Evolutionary conservation across 2,797 vertebrate genomes (phyloP).

Genomic region (Myotis pilosus): DNA sequence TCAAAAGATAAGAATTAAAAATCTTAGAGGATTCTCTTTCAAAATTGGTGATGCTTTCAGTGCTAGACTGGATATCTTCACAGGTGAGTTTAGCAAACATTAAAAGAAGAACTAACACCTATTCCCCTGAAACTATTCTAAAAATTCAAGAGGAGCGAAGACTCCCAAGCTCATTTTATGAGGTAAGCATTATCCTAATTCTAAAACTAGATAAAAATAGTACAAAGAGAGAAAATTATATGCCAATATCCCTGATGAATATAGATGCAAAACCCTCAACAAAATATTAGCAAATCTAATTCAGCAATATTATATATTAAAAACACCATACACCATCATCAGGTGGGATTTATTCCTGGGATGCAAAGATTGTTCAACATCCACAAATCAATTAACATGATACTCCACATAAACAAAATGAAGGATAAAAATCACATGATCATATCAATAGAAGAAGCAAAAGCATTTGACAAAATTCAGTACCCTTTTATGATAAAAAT

Average conservation of each 20-base stretch:
- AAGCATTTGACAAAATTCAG: not conserved
- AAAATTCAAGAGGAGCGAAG: not conserved
- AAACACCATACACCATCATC: not conserved
- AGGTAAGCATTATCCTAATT: not conserved
- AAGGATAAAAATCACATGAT: not conserved
- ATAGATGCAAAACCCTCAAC: not conserved
- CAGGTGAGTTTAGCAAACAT: not conserved
- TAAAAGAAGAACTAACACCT: not conserved
- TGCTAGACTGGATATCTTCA: not conserved
- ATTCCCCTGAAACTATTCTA: not conserved
- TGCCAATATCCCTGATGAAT: not conserved
- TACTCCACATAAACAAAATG: not conserved
- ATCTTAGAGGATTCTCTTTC: not conserved
- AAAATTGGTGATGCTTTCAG: conserved; percentile 56
- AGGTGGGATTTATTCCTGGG: not conserved
- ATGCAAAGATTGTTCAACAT: not conserved
- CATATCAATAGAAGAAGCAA: not conserved
- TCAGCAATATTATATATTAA: not conserved
- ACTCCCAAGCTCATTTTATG: not conserved
- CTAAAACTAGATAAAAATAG: not conserved
- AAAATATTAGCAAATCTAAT: not conserved
- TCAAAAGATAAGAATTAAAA: conserved; percentile 47
- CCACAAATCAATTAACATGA: not conserved
- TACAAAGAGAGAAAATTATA: not conserved
- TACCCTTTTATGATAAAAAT: not conserved